phyloP scores from a whole-genome alignment of 2,888 invertebrate species.

The Melieria crassipennis region DNA sequence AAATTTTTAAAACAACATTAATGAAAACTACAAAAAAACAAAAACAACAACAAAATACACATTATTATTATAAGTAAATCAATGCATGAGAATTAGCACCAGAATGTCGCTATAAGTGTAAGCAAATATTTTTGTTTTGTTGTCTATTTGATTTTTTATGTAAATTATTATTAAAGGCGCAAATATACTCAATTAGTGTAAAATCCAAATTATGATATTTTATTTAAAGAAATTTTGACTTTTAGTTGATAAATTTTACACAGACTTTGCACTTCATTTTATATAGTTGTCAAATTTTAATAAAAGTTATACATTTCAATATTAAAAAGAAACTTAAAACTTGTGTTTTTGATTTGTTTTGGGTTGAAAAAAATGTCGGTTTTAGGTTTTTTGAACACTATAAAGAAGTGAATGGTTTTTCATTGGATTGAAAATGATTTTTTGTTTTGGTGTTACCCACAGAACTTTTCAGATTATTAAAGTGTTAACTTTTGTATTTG shows the following conservation, averaged over 20 bases:
- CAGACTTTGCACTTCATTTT: not conserved
- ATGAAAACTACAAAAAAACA: conserved; percentile 18
- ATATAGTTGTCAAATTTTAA: not conserved
- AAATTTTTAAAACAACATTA: conserved; percentile 40
- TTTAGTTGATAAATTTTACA: not conserved
- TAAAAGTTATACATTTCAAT: conserved; percentile 4
- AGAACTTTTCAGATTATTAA: too few species aligned
- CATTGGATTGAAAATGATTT: too few species aligned
- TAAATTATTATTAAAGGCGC: not conserved
- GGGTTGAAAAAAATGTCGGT: too few species aligned
- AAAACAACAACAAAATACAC: not conserved
- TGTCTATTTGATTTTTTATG: conserved; percentile 1
- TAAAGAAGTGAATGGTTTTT: too few species aligned
- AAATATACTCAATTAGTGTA: conserved; percentile 13
- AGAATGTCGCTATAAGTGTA: conserved; percentile 16
- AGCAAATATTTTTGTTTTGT: conserved; percentile 28
- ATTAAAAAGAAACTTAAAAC: too few species aligned
- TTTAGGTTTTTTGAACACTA: too few species aligned
- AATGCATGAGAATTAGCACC: not conserved
- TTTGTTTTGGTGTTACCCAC: too few species aligned
- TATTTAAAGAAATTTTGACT: not conserved
- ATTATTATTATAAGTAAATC: conserved; percentile 17
- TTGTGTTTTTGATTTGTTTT: too few species aligned
- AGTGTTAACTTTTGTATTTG: too few species aligned
- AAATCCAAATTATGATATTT: not conserved